Evolutionary conservation across 2,113 vertebrate genomes (phyloP).

Genomic region (Python bivittatus): DNA sequence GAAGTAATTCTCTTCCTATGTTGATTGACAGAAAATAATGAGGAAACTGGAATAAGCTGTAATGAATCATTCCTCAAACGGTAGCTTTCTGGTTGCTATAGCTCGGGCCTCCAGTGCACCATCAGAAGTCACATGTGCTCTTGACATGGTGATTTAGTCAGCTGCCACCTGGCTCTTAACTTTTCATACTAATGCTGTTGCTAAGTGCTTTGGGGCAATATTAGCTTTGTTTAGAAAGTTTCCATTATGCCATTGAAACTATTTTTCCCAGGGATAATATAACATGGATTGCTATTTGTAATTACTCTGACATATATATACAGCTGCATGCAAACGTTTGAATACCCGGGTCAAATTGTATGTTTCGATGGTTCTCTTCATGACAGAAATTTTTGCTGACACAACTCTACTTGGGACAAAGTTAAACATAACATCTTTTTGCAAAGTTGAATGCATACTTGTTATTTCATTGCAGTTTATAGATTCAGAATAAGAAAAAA

Average conservation of each 20-base stretch:
- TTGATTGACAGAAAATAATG: neutral
- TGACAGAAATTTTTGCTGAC: neutral
- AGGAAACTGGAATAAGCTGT: slow-evolving; percentile 14
- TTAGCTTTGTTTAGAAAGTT: slow-evolving; percentile 15
- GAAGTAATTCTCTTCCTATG: neutral
- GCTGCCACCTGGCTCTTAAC: neutral
- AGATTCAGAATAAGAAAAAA: neutral
- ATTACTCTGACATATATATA: neutral
- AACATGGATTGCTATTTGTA: slow-evolving; percentile 22
- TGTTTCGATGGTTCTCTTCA: neutral
- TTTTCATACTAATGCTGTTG: slow-evolving; percentile 6
- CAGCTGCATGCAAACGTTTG: neutral
- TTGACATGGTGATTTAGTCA: slow-evolving; percentile 30
- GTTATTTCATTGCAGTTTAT: neutral
- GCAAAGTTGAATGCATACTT: neutral
- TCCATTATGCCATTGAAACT: neutral
- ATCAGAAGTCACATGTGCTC: neutral
- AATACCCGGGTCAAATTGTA: neutral
- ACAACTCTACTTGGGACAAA: neutral
- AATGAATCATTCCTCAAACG: slow-evolving; percentile 16
- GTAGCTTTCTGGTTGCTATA: slow-evolving; percentile 8
- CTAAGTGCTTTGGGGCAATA: slow-evolving; percentile 27
- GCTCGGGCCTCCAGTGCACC: neutral
- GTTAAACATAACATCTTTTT: neutral
- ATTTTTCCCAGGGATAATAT: slow-evolving; percentile 17